phyloP scores from a whole-genome alignment of 2,888 invertebrate genomes.

The Diloba caeruleocephala region DNA sequence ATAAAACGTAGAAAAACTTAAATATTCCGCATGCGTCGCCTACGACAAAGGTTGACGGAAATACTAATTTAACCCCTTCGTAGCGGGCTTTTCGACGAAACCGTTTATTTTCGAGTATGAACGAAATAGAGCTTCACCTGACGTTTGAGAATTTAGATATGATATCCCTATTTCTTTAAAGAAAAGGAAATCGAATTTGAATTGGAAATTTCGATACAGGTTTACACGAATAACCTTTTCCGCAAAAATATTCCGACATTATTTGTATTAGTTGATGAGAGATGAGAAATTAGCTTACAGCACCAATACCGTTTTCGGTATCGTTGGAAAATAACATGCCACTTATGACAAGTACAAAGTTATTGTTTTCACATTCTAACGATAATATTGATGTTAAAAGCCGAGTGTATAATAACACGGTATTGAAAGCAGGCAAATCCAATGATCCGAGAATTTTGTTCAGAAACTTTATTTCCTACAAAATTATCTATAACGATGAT shows the following conservation, averaged over 20 bases:
- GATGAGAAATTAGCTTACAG: too few species aligned
- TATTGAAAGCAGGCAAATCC: conserved; percentile 14
- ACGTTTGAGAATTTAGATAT: conserved; percentile 25
- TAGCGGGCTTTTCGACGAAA: conserved; percentile 39
- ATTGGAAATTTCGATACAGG: too few species aligned
- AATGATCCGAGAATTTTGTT: conserved; percentile 24
- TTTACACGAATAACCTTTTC: too few species aligned
- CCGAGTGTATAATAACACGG: conserved; percentile 3
- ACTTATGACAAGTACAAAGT: background rate
- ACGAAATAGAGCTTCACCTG: conserved; percentile 36
- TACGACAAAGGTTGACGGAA: conserved; percentile 52
- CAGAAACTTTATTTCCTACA: conserved; percentile 34
- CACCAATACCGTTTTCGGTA: background rate
- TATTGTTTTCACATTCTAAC: background rate
- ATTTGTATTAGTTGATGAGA: too few species aligned
- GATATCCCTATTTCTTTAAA: conserved; percentile 9
- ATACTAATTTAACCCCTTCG: conserved; percentile 56
- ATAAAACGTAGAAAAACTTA: conserved; percentile 53
- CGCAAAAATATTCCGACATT: background rate
- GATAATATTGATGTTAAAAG: conserved; percentile 13
- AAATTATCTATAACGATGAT: conserved; percentile 31
- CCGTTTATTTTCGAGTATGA: conserved; percentile 50
- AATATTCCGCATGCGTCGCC: conserved; percentile 51
- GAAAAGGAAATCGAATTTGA: too few species aligned
- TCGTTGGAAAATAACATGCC: background rate